Evolutionary conservation across 2,888 invertebrate genomes (phyloP), one percentile per base, ranked within the genome.

Genomic region (Endotricha flammealis): DNA sequence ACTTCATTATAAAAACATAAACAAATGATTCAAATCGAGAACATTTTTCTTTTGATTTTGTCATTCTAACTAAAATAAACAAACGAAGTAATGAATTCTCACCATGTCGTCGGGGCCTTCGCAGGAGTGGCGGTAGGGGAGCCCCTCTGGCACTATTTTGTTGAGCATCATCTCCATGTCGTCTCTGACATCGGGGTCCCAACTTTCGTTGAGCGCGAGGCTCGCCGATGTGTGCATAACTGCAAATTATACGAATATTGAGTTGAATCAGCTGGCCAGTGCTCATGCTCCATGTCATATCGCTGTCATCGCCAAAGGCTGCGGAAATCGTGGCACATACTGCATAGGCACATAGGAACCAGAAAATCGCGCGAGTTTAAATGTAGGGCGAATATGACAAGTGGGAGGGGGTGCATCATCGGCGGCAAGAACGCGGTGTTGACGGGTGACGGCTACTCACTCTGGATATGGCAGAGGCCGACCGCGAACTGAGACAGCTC

Each of bases 141-240:
- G 91, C 65, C 95, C 96, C 91, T 98, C 98, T 78, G 98, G 98
- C 87, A 98, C 96, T 86, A 98, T 95, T 91, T 96, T 97, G 88
- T 98, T 98, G 83, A 98, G 91, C 96, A 98, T 97, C 96, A 97
- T 98, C 88, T 98, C 98, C 96, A 98, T 98, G 79, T 98, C 98
- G 77, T 96, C 96, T 87, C 97, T 91, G 46, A 97, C 97, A 85
- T 96, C 96, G 50, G 97, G 97, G 88, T 98, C 98, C 97, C 97
- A 98, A 88, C 97, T 97, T 90, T 98, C 98, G 86, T 98, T 98
- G 77, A 98, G 90, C 59, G 97, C 96, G 80, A 98, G 91, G 89
- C 97, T 98, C 75, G 98, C 98, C 69, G 97, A 98, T 70, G 98
- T 98, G 88, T 98, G 98, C 87, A 98, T 92, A 85, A 98, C 98